phyloP scores from a whole-genome alignment of 92 coral and sea anemone species.

The Heliopora coerulea region DNA sequence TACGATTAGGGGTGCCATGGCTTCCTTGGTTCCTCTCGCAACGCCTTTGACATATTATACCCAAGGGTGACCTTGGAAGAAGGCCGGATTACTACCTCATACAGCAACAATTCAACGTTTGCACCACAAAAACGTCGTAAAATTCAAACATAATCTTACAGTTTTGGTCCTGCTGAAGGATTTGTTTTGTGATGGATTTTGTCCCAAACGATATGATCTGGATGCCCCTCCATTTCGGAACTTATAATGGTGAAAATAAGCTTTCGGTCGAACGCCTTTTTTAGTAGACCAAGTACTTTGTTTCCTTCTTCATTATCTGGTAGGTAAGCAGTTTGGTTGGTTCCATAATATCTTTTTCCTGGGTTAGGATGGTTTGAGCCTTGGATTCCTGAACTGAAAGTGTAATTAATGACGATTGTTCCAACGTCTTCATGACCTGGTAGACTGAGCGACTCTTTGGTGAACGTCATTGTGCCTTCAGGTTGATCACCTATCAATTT shows the following conservation, averaged over 20 bases:
- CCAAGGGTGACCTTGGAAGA: no score
- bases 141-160: no score
- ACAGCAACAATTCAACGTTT: no score
- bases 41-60: no score
- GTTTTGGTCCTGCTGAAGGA: constrained; percentile 57
- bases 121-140: no score
- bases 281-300: constrained; percentile 55
- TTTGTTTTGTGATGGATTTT: constrained; percentile 64
- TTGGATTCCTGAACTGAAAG: constrained; percentile 36
- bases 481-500: constrained; percentile 42
- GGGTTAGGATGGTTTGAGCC: constrained; percentile 49
- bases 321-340: constrained; percentile 50
- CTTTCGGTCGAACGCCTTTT: constrained; percentile 56
- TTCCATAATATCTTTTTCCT: constrained; percentile 50
- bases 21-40: no score
- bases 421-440: constrained; percentile 49
- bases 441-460: constrained; percentile 39
- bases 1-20: no score
- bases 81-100: no score
- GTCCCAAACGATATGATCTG: constrained; percentile 59
- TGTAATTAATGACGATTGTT: constrained; percentile 24
- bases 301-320: constrained; percentile 61
- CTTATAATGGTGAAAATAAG: constrained; percentile 65
- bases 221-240: constrained; percentile 47
- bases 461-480: constrained; percentile 49